A percentile compares a stretch with the other conserved stretches of the same genome.
phyloP scores from a whole-genome alignment of 2,888 invertebrate species.

The Belgica antarctica region DNA sequence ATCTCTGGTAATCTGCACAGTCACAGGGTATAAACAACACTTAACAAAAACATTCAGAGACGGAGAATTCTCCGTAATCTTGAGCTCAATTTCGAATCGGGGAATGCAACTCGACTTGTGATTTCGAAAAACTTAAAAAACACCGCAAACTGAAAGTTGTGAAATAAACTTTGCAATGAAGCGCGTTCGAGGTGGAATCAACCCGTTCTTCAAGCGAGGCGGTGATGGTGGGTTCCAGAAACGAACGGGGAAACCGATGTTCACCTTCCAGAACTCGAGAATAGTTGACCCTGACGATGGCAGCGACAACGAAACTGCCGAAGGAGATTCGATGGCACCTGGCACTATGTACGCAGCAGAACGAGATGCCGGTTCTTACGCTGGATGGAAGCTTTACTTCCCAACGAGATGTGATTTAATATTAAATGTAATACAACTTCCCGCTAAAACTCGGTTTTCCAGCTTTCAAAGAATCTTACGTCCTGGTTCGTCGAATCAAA shows the following conservation, averaged over 20 bases:
- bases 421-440: background rate
- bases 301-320: background rate
- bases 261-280: background rate
- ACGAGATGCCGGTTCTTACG: conserved; percentile 49
- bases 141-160: too few relatives aligned
- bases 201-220: too few relatives aligned
- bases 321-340: background rate
- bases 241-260: background rate
- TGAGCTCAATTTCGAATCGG: too few relatives aligned
- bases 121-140: too few relatives aligned
- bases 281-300: background rate
- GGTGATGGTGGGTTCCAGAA: too few relatives aligned
- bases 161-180: too few relatives aligned
- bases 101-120: too few relatives aligned
- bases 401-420: conserved; percentile 66
- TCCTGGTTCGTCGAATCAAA: background rate
- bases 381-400: conserved; percentile 76
- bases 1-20: too few relatives aligned
- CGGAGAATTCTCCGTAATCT: too few relatives aligned
- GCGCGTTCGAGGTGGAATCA: too few relatives aligned
- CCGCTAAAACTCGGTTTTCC: background rate
- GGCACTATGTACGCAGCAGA: background rate
- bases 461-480: conserved; percentile 19
- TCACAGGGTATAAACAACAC: too few relatives aligned
- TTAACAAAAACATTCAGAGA: too few relatives aligned